Base-by-base conservation (phyloP, 92 coral and sea anemone genomes). In the Zoanthus sansibaricus region DNA sequence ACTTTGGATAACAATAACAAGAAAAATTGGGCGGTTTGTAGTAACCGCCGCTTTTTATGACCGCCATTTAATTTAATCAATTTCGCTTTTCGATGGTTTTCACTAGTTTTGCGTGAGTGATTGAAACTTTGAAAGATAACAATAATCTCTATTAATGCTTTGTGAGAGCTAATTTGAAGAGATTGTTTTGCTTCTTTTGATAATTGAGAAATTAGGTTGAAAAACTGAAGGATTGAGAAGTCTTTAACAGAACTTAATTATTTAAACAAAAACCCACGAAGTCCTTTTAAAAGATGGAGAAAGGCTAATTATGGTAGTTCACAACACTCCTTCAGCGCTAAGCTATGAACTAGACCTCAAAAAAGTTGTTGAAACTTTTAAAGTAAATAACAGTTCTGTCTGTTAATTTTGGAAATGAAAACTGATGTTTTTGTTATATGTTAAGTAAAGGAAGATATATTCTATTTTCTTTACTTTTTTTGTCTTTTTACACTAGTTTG, bases 131-230 rank as follows among this genome's bases (percentile, higher is more conserved):
- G 66, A 58, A 80, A 66, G 66, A 80, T 64, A 80, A 80, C 85
- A 80, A 18, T 80, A 52, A 80, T 47, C 58, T n/a, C 56, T 71
- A 80, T 80, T 80, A 80, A 80, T 66, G 33, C 21, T 80, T 80
- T 80, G 85, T 80, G 66, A 66, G 62, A 48, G 85, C 85, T 80
- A 80, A 80, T 80, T 66, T 80, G 47, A 32, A 45, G 85, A 68
- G 75, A 51, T 18, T 80, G 85, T 80, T 67, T 80, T 46, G 85
- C 13, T 66, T 80, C 61, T 30, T 44, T 48, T 64, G 62, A 80
- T 80, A 80, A 80, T 80, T 80, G 75, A 66, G 75, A 80, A 80
- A 80, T 80, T 80, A 80, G 67, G 58, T 66, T 59, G 58, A 80
- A 74, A 64, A 79, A 79, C 55, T 64, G 33, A 44, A 45, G 58